These are phyloP conservation scores for Yponomeuta evonymella DNA, from an alignment of 2,888 invertebrate genomes.

Conservation along the genomic window DNA sequence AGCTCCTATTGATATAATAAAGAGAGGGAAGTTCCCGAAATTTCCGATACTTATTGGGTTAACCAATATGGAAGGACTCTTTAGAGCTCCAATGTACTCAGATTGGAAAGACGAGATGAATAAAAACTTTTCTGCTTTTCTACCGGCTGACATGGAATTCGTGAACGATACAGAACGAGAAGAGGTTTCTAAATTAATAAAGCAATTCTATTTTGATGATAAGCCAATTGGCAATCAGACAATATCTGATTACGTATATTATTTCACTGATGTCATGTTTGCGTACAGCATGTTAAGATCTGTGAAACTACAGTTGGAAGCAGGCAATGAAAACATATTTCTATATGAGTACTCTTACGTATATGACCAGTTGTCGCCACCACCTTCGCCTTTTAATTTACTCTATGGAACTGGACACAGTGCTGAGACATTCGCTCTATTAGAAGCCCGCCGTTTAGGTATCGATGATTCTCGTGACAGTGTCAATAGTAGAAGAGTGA, in stretches of 20 bases:
- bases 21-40: constrained; percentile 3
- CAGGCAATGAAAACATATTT: constrained; percentile 3
- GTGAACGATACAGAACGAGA: neutral
- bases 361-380: neutral
- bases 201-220: constrained; percentile 14
- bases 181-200: constrained; percentile 5
- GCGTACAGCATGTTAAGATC: neutral
- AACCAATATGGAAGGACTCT: constrained; percentile 11
- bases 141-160: constrained; percentile 12
- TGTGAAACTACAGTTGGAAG: neutral
- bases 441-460: neutral
- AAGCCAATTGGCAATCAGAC: neutral
- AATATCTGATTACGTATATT: constrained; percentile 5
- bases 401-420: neutral
- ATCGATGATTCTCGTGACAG: neutral
- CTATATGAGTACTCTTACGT: neutral
- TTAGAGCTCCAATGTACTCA: neutral
- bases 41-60: neutral
- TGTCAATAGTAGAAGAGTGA: neutral
- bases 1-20: constrained; percentile 13
- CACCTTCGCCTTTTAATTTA: neutral
- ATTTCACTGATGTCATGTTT: constrained; percentile 15
- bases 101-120: constrained; percentile 16
- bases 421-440: neutral
- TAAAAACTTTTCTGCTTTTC: constrained; percentile 8